Conservation (phyloP, 2,797 vertebrate genomes). For the Yasuhikotakia modesta region DNA sequence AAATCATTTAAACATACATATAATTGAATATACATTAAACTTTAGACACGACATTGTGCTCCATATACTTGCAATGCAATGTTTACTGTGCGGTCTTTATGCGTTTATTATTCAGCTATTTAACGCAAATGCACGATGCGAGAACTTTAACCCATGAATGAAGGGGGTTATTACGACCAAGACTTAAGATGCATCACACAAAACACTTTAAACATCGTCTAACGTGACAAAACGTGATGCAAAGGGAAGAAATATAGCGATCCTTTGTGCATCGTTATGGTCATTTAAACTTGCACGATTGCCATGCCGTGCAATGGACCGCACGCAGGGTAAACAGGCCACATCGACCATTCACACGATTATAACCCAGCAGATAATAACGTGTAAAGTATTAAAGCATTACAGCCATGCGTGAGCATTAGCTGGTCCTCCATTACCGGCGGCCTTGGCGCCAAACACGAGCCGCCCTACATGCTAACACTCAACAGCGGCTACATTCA, state of each 20-base stretch:
- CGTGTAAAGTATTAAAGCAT: no score
- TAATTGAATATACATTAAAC: neutral
- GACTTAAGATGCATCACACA: neutral
- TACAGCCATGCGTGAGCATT: neutral
- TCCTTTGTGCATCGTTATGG: neutral
- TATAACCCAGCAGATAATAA: no score
- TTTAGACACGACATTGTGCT: neutral
- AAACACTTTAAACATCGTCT: neutral
- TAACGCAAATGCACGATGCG: neutral
- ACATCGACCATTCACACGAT: neutral
- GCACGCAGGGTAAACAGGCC: no score
- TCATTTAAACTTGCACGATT: neutral
- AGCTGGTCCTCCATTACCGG: slow-evolving; percentile 27
- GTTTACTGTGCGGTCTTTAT: no score
- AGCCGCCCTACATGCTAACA: slow-evolving; percentile 51
- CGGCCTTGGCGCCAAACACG: slow-evolving; percentile 78
- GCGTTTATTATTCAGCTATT: no score
- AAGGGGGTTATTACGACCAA: neutral
- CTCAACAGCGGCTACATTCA: slow-evolving; percentile 55
- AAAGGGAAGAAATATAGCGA: neutral
- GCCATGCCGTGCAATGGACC: neutral
- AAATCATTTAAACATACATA: no score
- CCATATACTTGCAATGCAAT: neutral
- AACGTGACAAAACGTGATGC: slow-evolving; percentile 7
- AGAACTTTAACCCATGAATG: no score